These are phyloP conservation scores for Panagrolaimus sp. DNA, from an alignment of 1,140 invertebrate species.

Conservation along the genomic window DNA sequence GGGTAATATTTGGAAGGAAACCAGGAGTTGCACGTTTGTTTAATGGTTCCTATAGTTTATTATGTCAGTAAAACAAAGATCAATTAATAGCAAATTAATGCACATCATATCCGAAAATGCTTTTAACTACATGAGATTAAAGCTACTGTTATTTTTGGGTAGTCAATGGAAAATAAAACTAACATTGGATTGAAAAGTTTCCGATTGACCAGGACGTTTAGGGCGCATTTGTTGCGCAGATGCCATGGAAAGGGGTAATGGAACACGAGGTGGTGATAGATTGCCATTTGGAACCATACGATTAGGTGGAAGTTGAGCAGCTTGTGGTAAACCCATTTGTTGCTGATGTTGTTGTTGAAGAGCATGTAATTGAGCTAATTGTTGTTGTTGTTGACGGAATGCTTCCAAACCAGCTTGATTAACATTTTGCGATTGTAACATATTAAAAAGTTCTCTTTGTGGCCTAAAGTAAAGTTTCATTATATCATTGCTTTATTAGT, in stretches of 20 bases:
- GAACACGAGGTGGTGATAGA: not conserved
- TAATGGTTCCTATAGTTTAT: not conserved
- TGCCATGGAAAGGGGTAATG: not conserved
- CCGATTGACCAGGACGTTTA: not conserved
- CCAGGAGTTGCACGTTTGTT: not conserved
- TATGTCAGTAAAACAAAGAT: not conserved
- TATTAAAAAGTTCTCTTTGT: too few relatives aligned
- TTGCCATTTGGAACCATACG: not conserved
- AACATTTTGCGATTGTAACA: too few relatives aligned
- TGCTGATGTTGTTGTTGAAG: constrained; percentile 1
- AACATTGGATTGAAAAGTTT: not conserved
- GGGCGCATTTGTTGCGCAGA: not conserved
- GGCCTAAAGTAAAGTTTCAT: too few relatives aligned
- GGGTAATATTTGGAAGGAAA: not conserved
- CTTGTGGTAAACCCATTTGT: not conserved
- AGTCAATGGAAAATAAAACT: too few relatives aligned
- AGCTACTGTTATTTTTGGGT: too few relatives aligned
- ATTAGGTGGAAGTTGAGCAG: not conserved
- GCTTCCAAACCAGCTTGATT: too few relatives aligned
- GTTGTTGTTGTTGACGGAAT: too few relatives aligned
- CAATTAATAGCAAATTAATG: too few relatives aligned
- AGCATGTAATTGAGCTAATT: too few relatives aligned
- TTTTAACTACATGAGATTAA: too few relatives aligned
- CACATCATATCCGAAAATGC: too few relatives aligned
- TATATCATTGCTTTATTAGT: too few relatives aligned